Percentiles rank a stretch among this genome's conserved stretches.
Evolutionary conservation across 2,888 invertebrate genomes (phyloP).

Genomic region (Phyto melanocephala): DNA sequence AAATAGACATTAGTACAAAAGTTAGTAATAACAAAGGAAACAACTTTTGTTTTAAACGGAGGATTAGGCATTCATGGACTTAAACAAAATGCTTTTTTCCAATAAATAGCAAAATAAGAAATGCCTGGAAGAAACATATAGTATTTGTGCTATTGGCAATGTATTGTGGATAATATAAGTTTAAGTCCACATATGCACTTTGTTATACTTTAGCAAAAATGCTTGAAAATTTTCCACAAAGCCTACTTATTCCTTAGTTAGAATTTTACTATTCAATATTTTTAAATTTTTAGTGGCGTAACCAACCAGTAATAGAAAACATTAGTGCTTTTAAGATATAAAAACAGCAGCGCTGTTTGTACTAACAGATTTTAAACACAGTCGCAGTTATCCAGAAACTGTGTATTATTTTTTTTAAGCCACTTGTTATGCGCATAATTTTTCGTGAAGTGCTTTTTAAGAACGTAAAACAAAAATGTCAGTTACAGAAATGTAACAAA

Average conservation of each 20-base stretch:
- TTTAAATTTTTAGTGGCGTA: too few species aligned
- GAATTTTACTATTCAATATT: too few species aligned
- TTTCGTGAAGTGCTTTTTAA: slow-evolving; percentile 49
- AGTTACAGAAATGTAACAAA: slow-evolving; percentile 41
- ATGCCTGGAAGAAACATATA: background rate
- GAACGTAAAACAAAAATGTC: slow-evolving; percentile 61
- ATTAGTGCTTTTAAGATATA: too few species aligned
- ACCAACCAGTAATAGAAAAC: too few species aligned
- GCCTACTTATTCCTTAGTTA: too few species aligned
- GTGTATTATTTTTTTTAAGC: slow-evolving; percentile 52
- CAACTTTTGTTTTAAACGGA: slow-evolving; percentile 21
- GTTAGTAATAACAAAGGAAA: background rate
- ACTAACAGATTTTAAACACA: background rate
- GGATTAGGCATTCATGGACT: slow-evolving; percentile 40
- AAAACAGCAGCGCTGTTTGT: too few species aligned
- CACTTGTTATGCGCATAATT: slow-evolving; percentile 64
- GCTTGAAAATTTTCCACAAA: too few species aligned
- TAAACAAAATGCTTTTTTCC: background rate
- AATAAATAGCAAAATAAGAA: background rate
- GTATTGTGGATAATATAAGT: background rate
- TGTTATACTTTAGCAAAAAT: too few species aligned
- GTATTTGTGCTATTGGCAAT: background rate
- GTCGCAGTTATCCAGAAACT: slow-evolving; percentile 51
- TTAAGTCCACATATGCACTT: too few species aligned
- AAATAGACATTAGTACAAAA: background rate